Conservation (phyloP, 2,113 vertebrate species). For the Sisor rabdophorus region DNA sequence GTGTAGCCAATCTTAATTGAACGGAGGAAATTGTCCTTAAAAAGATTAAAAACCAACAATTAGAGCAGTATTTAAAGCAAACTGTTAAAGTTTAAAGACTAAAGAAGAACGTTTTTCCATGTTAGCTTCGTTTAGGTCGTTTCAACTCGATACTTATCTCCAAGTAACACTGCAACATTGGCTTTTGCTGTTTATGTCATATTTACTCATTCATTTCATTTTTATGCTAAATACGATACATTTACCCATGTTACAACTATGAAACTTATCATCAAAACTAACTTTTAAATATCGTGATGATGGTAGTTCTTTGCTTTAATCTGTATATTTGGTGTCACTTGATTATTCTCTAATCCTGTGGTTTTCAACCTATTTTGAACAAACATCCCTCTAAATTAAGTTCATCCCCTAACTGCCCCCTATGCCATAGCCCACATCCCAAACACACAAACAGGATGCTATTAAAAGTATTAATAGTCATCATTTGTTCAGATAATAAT, state of each 20-base stretch:
- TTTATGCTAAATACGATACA: not conserved
- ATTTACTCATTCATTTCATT: not conserved
- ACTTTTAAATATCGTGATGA: no score
- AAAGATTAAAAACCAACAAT: constrained; percentile 15
- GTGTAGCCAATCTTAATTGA: constrained; percentile 89
- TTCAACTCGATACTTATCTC: not conserved
- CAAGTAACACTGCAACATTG: not conserved
- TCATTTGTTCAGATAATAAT: no score
- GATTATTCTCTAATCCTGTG: no score
- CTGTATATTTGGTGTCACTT: no score
- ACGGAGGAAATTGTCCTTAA: constrained; percentile 74
- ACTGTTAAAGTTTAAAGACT: not conserved
- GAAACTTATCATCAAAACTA: no score
- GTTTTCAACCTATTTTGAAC: no score
- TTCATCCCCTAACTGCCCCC: no score
- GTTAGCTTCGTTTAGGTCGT: not conserved
- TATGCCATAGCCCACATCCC: no score
- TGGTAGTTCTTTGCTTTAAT: no score
- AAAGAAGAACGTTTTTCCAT: not conserved
- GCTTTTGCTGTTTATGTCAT: not conserved
- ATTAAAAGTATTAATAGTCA: no score
- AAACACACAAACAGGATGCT: no score
- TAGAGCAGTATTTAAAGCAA: not conserved
- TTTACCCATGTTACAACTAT: not conserved
- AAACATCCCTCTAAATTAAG: no score